These are phyloP conservation scores for Frieseomelitta varia DNA, from an alignment of 1,140 invertebrate species.

Conservation along the genomic window DNA sequence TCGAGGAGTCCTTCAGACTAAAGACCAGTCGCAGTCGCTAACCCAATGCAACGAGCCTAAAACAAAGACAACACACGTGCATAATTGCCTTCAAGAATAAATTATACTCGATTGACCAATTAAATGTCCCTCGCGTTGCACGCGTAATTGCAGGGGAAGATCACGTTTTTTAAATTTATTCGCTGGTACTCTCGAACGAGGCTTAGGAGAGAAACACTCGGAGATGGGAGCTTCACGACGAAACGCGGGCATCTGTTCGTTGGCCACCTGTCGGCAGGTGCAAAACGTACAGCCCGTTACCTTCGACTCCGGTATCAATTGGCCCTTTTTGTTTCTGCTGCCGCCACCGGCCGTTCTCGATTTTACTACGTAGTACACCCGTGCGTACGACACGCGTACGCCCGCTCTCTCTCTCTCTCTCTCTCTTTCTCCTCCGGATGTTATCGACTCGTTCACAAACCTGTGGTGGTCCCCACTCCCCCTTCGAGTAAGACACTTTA, in stretches of 20 bases:
- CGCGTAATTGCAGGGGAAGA: background rate
- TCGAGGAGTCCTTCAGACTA: no score
- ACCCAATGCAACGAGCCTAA: background rate
- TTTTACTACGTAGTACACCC: slow-evolving; percentile 70
- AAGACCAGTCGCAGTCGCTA: no score
- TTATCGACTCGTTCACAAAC: slow-evolving; percentile 43
- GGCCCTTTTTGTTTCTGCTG: slow-evolving; percentile 68
- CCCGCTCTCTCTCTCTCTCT: slow-evolving; percentile 18
- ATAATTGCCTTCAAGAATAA: background rate
- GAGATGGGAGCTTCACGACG: slow-evolving; percentile 29
- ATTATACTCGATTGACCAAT: background rate
- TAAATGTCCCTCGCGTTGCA: background rate
- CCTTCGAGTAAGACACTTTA: slow-evolving; percentile 51
- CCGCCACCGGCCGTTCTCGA: slow-evolving; percentile 59
- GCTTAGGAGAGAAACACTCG: background rate
- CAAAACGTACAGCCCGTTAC: slow-evolving; percentile 63
- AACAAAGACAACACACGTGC: background rate
- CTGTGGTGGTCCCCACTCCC: slow-evolving; percentile 16
- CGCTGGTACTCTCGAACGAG: no score
- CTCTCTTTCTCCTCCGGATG: slow-evolving; percentile 39
- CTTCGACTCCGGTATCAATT: slow-evolving; percentile 71
- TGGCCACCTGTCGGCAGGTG: slow-evolving; percentile 77
- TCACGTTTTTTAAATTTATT: background rate
- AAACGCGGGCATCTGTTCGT: slow-evolving; percentile 68
- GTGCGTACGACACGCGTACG: slow-evolving; percentile 49